Percentiles rank a stretch among this genome's conserved stretches.
Evolutionary conservation across 2,113 vertebrate genomes (phyloP).

Genomic region (Rhegmatorhina hoffmannsi): DNA sequence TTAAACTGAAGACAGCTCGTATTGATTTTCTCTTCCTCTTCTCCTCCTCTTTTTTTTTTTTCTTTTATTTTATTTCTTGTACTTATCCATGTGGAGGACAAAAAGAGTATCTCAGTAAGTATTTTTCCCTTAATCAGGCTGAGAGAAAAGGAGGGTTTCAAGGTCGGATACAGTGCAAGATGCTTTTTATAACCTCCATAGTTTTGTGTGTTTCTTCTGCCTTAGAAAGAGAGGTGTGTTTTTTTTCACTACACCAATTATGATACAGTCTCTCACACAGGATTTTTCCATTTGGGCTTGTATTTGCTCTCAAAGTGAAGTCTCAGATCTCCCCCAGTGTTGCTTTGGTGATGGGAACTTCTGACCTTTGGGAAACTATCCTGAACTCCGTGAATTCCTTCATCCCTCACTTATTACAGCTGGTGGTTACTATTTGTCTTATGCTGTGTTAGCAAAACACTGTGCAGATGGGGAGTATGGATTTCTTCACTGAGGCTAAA

Average conservation of each 20-base stretch:
- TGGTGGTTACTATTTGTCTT: slow-evolving; percentile 59
- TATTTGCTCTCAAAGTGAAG: slow-evolving; percentile 41
- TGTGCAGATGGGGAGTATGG: slow-evolving; percentile 49
- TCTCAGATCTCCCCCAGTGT: neutral
- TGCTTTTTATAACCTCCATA: slow-evolving; percentile 61
- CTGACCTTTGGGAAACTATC: slow-evolving; percentile 58
- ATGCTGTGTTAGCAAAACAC: slow-evolving; percentile 58
- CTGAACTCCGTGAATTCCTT: slow-evolving; percentile 55
- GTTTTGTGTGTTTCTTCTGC: slow-evolving; percentile 45
- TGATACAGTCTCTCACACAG: neutral
- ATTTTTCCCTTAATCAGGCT: slow-evolving; percentile 58
- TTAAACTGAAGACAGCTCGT: slow-evolving; percentile 62
- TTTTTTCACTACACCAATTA: slow-evolving; percentile 44
- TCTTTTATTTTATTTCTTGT: neutral
- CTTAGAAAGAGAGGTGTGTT: neutral
- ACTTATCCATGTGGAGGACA: slow-evolving; percentile 53
- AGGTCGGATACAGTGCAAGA: slow-evolving; percentile 58
- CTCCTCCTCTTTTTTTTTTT: neutral
- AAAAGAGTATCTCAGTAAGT: slow-evolving; percentile 52
- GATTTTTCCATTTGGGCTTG: slow-evolving; percentile 28
- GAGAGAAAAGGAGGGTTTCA: slow-evolving; percentile 47
- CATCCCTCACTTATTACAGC: slow-evolving; percentile 54
- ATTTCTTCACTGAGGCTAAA: slow-evolving; percentile 65
- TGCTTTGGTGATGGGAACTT: slow-evolving; percentile 31
- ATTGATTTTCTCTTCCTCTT: slow-evolving; percentile 53